phyloP scores from a whole-genome alignment of 2,888 invertebrate species.

The Acrocyrtus sp. region DNA sequence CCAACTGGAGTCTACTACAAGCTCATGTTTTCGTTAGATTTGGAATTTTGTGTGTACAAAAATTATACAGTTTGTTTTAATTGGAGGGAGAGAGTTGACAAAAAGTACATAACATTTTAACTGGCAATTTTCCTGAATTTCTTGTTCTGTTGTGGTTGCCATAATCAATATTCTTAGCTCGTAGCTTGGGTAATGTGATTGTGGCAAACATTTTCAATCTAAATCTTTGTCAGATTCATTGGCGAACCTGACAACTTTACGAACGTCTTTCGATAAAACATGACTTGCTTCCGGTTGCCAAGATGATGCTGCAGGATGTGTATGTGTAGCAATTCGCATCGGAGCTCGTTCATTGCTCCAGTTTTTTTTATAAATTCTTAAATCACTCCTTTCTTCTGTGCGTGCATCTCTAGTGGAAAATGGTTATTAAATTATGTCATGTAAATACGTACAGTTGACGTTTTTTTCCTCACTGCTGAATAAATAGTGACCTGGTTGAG shows the following conservation, averaged over 20 bases:
- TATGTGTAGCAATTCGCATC: constrained; percentile 15
- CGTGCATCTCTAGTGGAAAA: too few relatives aligned
- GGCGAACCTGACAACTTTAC: constrained; percentile 45
- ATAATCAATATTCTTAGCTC: constrained; percentile 34
- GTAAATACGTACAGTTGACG: too few relatives aligned
- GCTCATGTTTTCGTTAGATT: constrained; percentile 17
- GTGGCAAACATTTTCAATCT: constrained; percentile 41
- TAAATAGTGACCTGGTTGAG: constrained; percentile 26
- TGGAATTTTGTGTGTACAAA: constrained; percentile 23
- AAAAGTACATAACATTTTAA: constrained; percentile 30
- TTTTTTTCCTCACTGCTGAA: too few relatives aligned
- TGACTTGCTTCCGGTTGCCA: constrained; percentile 45
- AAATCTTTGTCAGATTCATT: constrained; percentile 48
- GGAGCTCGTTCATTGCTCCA: constrained; percentile 39
- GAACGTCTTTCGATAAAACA: constrained; percentile 39
- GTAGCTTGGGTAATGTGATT: constrained; percentile 33
- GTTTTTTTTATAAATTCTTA: too few relatives aligned
- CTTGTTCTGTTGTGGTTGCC: constrained; percentile 33
- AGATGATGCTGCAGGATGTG: constrained; percentile 12
- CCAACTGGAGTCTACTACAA: constrained; percentile 9
- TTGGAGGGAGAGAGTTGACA: neutral
- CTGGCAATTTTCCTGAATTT: constrained; percentile 47
- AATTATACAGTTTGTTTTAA: neutral
- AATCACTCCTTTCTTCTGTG: neutral
- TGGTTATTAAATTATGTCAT: too few relatives aligned